Evolutionary conservation across 2,888 invertebrate genomes (phyloP).

Genomic region (Diarsia dahlii): DNA sequence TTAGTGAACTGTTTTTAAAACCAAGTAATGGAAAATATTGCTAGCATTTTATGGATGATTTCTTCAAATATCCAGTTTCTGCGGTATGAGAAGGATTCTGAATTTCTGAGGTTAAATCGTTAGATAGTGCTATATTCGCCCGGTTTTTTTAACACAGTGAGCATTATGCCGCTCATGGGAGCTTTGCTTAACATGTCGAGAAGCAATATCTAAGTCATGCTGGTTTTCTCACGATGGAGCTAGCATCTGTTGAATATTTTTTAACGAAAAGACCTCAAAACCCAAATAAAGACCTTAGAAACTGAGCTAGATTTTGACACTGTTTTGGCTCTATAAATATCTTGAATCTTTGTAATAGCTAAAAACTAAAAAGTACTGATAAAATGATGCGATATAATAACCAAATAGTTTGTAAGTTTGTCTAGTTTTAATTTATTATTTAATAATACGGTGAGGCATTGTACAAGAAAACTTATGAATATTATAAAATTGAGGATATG

Average conservation of each 20-base stretch:
- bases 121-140: not conserved
- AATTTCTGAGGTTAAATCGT: not conserved
- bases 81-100: no score
- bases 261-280: no score
- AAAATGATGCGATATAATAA: constrained; percentile 78
- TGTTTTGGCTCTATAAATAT: not conserved
- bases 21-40: constrained; percentile 15
- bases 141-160: not conserved
- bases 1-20: constrained; percentile 7
- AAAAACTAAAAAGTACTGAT: constrained; percentile 55
- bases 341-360: constrained; percentile 50
- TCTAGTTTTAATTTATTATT: constrained; percentile 29
- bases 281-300: not conserved
- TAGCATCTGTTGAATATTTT: no score
- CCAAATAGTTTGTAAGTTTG: constrained; percentile 73
- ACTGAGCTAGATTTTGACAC: not conserved
- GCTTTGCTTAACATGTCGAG: no score
- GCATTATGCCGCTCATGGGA: no score
- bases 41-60: not conserved
- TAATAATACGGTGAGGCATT: constrained; percentile 36
- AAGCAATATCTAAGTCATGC: no score
- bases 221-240: no score
- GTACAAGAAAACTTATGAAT: constrained; percentile 32
- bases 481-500: not conserved
- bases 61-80: not conserved